A percentile compares a stretch with the other conserved stretches of the same genome.
phyloP scores from a whole-genome alignment of 2,113 vertebrate genomes.

The Thalassoma bifasciatum region DNA sequence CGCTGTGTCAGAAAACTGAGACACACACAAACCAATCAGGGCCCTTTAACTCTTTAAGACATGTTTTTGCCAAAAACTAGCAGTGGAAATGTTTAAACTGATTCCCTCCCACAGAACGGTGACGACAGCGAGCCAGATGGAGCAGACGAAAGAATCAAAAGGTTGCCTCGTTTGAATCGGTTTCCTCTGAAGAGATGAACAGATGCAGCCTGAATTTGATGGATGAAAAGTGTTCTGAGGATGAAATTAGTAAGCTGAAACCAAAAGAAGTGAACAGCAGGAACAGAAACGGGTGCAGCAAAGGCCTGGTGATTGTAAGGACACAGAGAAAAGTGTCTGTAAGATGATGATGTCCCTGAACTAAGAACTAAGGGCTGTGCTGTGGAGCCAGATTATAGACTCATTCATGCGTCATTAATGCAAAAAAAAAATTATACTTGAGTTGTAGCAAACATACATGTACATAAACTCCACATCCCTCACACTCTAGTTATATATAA shows the following conservation, averaged over 20 bases:
- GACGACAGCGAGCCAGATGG: constrained; percentile 25
- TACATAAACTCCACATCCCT: no score
- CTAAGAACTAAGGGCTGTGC: neutral
- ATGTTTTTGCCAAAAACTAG: constrained; percentile 44
- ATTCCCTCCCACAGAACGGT: constrained; percentile 30
- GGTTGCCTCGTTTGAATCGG: constrained; percentile 1
- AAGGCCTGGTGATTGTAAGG: neutral
- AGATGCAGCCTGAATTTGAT: constrained; percentile 39
- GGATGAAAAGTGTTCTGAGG: constrained; percentile 22
- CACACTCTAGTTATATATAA: no score
- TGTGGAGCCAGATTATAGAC: neutral
- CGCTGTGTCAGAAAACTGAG: constrained; percentile 32
- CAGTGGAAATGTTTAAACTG: constrained; percentile 36
- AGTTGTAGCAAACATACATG: no score
- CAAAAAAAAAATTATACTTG: no score
- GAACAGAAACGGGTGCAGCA: neutral
- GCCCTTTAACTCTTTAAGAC: constrained; percentile 28
- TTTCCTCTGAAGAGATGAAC: constrained; percentile 5
- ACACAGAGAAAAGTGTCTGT: neutral
- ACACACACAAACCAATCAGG: constrained; percentile 9
- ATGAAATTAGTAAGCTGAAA: constrained; percentile 45
- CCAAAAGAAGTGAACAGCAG: constrained; percentile 28
- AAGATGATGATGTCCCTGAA: neutral
- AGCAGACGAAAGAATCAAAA: constrained; percentile 14
- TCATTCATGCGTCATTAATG: no score